phyloP scores from a whole-genome alignment of 2,113 vertebrate species.

The Pedionomus torquatus region DNA sequence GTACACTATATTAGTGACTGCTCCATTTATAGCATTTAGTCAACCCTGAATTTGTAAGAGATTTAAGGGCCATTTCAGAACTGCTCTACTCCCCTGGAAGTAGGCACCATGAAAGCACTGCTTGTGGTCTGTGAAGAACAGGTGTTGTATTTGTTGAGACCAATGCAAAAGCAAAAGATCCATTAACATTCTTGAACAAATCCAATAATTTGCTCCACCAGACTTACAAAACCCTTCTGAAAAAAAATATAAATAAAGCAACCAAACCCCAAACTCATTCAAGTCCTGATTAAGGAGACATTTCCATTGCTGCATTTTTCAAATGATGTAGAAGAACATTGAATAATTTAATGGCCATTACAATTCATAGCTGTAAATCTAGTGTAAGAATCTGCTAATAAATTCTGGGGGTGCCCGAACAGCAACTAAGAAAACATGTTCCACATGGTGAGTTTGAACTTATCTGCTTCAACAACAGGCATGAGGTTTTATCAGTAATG shows the following conservation, averaged over 20 bases:
- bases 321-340: not conserved
- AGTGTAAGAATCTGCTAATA: not conserved
- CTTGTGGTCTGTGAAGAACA: not conserved
- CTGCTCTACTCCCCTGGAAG: not conserved
- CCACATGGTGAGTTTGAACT: not conserved
- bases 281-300: not conserved
- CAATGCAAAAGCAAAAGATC: slow-evolving; percentile 2
- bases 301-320: not conserved
- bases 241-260: not conserved
- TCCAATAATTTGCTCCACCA: not conserved
- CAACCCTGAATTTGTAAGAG: not conserved
- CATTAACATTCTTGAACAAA: not conserved
- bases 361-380: not conserved
- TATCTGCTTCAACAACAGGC: not conserved
- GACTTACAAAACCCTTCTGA: not conserved
- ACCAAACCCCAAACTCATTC: not conserved
- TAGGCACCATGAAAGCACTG: not conserved
- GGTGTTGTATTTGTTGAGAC: not conserved
- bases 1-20: not conserved
- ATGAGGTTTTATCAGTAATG: not conserved
- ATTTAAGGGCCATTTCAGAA: not conserved
- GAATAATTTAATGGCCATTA: not conserved
- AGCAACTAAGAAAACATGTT: not conserved
- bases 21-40: not conserved
- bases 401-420: not conserved